phyloP scores from a whole-genome alignment of 2,888 invertebrate genomes.

The Rotaria magnacalcarata region DNA sequence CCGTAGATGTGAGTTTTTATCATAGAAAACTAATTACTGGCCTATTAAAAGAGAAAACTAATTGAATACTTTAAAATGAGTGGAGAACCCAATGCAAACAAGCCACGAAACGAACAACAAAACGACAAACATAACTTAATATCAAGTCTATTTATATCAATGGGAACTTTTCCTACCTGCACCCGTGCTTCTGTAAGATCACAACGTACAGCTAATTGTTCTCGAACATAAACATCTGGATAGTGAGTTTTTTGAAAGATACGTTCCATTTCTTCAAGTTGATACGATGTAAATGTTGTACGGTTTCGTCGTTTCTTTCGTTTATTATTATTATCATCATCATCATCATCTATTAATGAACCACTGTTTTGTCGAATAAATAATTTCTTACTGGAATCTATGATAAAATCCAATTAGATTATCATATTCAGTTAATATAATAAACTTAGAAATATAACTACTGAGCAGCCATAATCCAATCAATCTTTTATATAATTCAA shows the following conservation, averaged over 20 bases:
- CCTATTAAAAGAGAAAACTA: no score
- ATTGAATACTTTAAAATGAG: no score
- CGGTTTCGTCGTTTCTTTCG: conserved; percentile 58
- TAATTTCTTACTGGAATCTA: neutral
- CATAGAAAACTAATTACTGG: no score
- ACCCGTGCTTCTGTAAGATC: conserved; percentile 25
- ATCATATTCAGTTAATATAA: neutral
- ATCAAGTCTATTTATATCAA: no score
- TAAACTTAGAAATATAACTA: neutral
- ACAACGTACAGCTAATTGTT: conserved; percentile 54
- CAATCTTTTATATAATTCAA: neutral
- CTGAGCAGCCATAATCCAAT: neutral
- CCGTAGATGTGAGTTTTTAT: no score
- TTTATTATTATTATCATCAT: neutral
- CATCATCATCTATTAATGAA: neutral
- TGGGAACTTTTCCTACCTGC: neutral
- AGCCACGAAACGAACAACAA: no score
- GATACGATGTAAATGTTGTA: conserved; percentile 59
- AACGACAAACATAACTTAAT: no score
- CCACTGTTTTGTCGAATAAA: neutral
- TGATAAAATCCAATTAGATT: neutral
- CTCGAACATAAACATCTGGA: conserved; percentile 59
- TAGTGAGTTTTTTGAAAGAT: conserved; percentile 60
- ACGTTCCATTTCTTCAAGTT: conserved; percentile 59
- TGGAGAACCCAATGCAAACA: no score